These are phyloP conservation scores for Sycophaga agraensis DNA, from an alignment of 1,140 invertebrate genomes.

Conservation along the genomic window DNA sequence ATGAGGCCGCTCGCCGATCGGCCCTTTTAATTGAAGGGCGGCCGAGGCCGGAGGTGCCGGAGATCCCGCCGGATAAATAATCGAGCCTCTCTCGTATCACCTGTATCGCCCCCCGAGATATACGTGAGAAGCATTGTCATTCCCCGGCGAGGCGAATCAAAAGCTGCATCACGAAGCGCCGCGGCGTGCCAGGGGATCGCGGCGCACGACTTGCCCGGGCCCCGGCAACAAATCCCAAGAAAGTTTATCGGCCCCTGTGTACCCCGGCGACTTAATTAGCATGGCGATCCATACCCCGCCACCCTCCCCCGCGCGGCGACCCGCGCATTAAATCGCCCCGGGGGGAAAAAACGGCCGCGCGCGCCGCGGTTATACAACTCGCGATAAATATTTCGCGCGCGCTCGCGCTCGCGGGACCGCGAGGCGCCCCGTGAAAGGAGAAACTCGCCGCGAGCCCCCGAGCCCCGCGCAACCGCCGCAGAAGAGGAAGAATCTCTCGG, in stretches of 20 bases:
- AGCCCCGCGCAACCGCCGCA: neutral
- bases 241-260: conserved; percentile 14
- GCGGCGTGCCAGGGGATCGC: too few species aligned
- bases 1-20: too few species aligned
- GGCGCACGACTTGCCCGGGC: neutral
- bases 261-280: conserved; percentile 10
- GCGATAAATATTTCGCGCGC: conserved; percentile 22
- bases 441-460: neutral
- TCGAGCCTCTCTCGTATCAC: too few species aligned
- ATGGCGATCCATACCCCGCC: neutral
- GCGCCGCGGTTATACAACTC: neutral
- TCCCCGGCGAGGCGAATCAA: too few species aligned
- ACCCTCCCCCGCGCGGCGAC: neutral
- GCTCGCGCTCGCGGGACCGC: neutral
- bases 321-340: neutral
- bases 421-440: neutral
- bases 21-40: too few species aligned
- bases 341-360: neutral
- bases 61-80: too few species aligned
- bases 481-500: neutral
- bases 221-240: neutral
- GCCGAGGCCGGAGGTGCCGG: too few species aligned
- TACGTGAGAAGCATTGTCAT: too few species aligned
- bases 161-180: too few species aligned
- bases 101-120: too few species aligned